phyloP scores from a whole-genome alignment of 2,888 invertebrate species.

The Papilio protenor region DNA sequence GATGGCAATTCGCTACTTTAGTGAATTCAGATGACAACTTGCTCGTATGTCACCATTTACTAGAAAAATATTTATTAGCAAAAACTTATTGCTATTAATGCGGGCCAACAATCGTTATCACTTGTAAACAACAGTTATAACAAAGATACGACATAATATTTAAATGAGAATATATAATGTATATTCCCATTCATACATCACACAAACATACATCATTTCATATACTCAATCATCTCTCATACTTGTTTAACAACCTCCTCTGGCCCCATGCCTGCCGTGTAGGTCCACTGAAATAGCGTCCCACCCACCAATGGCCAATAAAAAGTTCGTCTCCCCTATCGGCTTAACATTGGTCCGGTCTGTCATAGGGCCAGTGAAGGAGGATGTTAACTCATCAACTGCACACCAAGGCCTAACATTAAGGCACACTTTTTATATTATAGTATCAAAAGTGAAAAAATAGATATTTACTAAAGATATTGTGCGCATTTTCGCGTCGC shows the following conservation, averaged over 20 bases:
- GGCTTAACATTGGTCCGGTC: no score
- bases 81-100: background rate
- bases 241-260: background rate
- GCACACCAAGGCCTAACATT: background rate
- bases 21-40: background rate
- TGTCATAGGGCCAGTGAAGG: no score
- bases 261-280: no score
- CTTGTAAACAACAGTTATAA: constrained; percentile 3
- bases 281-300: no score
- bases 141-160: background rate
- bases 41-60: background rate
- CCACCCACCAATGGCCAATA: no score
- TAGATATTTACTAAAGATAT: background rate
- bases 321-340: no score
- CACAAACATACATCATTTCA: background rate
- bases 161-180: constrained; percentile 4
- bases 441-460: background rate
- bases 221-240: background rate
- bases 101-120: background rate
- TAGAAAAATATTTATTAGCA: background rate
- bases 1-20: background rate
- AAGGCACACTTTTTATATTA: background rate
- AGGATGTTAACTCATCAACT: no score
- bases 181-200: background rate
- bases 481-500: constrained; percentile 6